Percentiles rank a stretch among this genome's conserved stretches.
Conservation (phyloP, 2,888 invertebrate genomes). For the Hyposoter didymator region DNA sequence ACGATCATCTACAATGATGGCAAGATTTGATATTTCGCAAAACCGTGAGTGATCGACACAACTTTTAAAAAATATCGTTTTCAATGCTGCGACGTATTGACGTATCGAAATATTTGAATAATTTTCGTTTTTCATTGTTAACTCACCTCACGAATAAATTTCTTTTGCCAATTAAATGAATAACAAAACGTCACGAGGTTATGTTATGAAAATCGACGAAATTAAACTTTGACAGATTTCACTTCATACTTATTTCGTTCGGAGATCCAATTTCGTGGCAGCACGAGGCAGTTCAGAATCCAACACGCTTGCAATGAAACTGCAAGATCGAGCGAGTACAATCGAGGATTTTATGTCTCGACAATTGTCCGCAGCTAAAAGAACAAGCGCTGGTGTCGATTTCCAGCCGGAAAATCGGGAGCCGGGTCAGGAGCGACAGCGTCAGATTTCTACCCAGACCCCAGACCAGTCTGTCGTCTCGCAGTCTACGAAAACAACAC, state of each 20-base stretch:
- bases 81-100: background rate
- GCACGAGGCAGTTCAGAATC: no score
- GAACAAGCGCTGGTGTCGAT: background rate
- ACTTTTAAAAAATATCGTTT: background rate
- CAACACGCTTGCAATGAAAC: background rate
- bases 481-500: no score
- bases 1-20: background rate
- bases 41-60: background rate
- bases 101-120: background rate
- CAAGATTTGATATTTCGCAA: background rate
- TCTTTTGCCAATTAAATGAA: background rate
- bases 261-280: no score
- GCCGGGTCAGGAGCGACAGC: no score
- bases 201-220: background rate
- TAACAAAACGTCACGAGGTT: background rate
- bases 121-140: background rate
- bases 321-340: background rate
- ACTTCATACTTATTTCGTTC: background rate
- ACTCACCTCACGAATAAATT: slow-evolving; percentile 3
- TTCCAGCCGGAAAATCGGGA: background rate
- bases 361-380: background rate
- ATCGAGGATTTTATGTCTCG: background rate
- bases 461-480: no score
- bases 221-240: slow-evolving; percentile 4
- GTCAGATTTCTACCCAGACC: no score